These are phyloP conservation scores for Salvelinus alpinus DNA, from an alignment of 2,113 vertebrate genomes.

Conservation along the genomic window DNA sequence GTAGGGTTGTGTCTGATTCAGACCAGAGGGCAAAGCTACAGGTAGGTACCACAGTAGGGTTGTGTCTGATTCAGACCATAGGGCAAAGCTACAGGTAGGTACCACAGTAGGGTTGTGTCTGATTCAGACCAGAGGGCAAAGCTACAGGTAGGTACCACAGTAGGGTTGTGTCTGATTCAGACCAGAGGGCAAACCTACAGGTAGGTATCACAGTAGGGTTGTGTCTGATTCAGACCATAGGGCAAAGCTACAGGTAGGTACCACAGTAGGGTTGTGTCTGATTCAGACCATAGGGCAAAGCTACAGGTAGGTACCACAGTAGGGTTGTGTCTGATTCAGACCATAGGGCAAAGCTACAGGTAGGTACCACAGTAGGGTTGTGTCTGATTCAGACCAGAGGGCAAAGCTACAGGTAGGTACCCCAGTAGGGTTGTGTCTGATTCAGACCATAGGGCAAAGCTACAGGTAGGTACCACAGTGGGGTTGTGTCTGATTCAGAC, in stretches of 20 bases:
- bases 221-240: no score
- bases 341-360: slow-evolving; percentile 56
- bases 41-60: slow-evolving; percentile 60
- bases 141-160: slow-evolving; percentile 70
- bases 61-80: not conserved
- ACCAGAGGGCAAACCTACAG: no score
- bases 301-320: no score
- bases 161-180: slow-evolving; percentile 22
- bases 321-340: no score
- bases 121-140: not conserved
- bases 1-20: slow-evolving; percentile 22
- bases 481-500: no score
- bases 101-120: no score
- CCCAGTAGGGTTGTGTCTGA: no score
- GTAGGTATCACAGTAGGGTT: not conserved
- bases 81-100: not conserved
- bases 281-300: no score
- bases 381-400: not conserved
- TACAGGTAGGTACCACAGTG: no score
- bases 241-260: no score
- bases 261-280: no score
- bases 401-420: not conserved
- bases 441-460: no score
- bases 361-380: slow-evolving; percentile 55
- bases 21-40: slow-evolving; percentile 51